These are phyloP conservation scores for Achroia grisella DNA, from an alignment of 1,140 invertebrate genomes.

Conservation along the genomic window DNA sequence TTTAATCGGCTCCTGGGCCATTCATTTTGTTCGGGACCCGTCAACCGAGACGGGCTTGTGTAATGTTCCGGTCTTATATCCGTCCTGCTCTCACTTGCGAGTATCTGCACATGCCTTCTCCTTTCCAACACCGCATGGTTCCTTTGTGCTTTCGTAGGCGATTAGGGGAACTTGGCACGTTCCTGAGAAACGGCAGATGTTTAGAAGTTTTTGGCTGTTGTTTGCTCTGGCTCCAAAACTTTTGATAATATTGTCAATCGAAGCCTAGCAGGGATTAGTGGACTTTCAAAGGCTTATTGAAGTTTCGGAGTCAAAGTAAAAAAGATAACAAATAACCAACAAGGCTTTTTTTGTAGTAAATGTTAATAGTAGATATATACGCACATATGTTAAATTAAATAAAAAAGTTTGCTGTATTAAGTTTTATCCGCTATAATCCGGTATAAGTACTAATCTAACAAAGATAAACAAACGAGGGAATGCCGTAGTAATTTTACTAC, in stretches of 20 bases:
- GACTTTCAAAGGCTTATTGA: constrained; percentile 16
- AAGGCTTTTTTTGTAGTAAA: too few relatives aligned
- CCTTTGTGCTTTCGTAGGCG: constrained; percentile 47
- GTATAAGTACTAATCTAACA: too few relatives aligned
- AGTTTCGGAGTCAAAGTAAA: constrained; percentile 13
- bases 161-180: constrained; percentile 63
- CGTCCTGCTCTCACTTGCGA: constrained; percentile 20
- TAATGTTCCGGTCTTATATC: constrained; percentile 47
- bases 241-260: constrained; percentile 43
- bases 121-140: constrained; percentile 39
- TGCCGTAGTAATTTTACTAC: too few relatives aligned
- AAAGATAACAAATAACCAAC: not conserved
- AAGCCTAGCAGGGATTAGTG: not conserved
- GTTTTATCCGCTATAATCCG: too few relatives aligned
- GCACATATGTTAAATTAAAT: too few relatives aligned
- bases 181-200: constrained; percentile 69
- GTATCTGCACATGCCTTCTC: constrained; percentile 16
- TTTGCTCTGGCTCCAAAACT: constrained; percentile 39
- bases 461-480: too few relatives aligned
- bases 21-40: constrained; percentile 61
- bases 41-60: constrained; percentile 61
- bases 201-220: constrained; percentile 38
- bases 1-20: constrained; percentile 45
- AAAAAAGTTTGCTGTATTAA: too few relatives aligned
- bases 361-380: too few relatives aligned